Evolutionary conservation across 2,888 invertebrate genomes (phyloP).

Genomic region (Ennomos fuscantarius): DNA sequence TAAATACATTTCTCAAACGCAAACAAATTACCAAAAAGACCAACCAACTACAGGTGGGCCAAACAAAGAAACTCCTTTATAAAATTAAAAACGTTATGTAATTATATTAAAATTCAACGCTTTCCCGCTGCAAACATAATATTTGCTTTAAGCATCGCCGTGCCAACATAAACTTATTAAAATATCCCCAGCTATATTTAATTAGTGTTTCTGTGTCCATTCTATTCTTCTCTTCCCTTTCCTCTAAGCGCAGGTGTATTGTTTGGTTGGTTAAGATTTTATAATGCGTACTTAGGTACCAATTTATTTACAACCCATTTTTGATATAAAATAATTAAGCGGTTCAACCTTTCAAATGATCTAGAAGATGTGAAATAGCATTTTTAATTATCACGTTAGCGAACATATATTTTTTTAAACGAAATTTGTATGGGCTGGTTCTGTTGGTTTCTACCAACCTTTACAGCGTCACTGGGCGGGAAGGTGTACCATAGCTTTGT

Average conservation of each 20-base stretch:
- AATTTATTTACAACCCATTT: too few species aligned
- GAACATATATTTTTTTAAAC: too few species aligned
- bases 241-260: slow-evolving; percentile 68
- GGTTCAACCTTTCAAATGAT: too few species aligned
- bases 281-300: slow-evolving; percentile 16
- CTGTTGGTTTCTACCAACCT: too few species aligned
- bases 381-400: too few species aligned
- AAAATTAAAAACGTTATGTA: slow-evolving; percentile 81
- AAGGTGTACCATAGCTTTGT: too few species aligned
- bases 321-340: too few species aligned
- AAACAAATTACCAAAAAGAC: slow-evolving; percentile 45
- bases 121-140: slow-evolving; percentile 73
- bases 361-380: too few species aligned
- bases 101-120: slow-evolving; percentile 83
- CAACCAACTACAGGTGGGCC: slow-evolving; percentile 24
- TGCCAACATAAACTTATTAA: slow-evolving; percentile 82
- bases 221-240: slow-evolving; percentile 68
- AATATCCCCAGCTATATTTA: slow-evolving; percentile 83
- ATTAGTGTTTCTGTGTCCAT: slow-evolving; percentile 68
- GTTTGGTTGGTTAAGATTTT: slow-evolving; percentile 46
- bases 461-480: too few species aligned
- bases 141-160: slow-evolving; percentile 76
- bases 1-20: too few species aligned
- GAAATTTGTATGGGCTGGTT: too few species aligned
- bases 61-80: slow-evolving; percentile 72